A percentile compares a stretch with the other conserved stretches of the same genome.
phyloP scores from a whole-genome alignment of 1,140 invertebrate species.

The Oryctes rhinoceros region DNA sequence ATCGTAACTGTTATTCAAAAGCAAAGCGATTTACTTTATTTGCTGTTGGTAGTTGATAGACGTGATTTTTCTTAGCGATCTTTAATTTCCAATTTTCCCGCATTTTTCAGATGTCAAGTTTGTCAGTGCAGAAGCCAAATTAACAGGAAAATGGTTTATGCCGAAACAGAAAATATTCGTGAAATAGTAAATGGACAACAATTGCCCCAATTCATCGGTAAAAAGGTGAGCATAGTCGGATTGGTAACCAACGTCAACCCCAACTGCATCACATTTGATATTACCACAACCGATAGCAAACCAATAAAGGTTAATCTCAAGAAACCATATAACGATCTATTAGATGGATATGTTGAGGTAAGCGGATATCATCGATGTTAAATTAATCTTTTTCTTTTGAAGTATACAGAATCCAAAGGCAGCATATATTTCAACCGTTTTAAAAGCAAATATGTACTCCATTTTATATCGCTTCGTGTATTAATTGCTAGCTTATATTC shows the following conservation, averaged over 20 bases:
- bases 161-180: conserved; percentile 42
- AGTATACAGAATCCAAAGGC: not conserved
- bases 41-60: too few species aligned
- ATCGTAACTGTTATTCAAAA: too few species aligned
- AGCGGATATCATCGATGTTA: not conserved
- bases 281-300: conserved; percentile 45
- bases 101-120: not conserved
- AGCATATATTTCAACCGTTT: too few species aligned
- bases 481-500: too few species aligned
- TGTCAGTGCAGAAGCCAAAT: too few species aligned
- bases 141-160: not conserved
- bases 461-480: too few species aligned
- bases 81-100: too few species aligned
- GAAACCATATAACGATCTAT: conserved; percentile 39
- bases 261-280: conserved; percentile 47
- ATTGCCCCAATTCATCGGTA: conserved; percentile 44
- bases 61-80: too few species aligned
- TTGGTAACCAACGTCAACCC: conserved; percentile 40
- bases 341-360: conserved; percentile 48
- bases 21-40: too few species aligned
- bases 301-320: conserved; percentile 47
- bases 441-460: too few species aligned
- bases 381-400: too few species aligned
- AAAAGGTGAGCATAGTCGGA: conserved; percentile 46
- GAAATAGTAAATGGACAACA: conserved; percentile 47